Base-by-base conservation (phyloP, 2,888 invertebrate species). In the Perithous albicinctus region DNA sequence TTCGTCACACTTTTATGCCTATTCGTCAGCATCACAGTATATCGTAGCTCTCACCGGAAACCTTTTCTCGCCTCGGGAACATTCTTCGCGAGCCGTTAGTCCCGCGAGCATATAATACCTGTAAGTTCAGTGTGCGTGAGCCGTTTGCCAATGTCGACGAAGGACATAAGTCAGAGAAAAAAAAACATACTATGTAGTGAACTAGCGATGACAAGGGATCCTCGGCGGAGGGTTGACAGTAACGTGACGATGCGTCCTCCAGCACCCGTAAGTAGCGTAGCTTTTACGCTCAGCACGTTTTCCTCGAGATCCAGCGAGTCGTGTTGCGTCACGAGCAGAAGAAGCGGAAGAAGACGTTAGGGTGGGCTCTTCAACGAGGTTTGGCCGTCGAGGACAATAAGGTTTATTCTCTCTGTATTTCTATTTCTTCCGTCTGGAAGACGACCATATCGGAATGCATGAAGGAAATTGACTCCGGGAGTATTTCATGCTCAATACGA, bases 381-480 rank as follows among this genome's bases (percentile, higher is more conserved):
- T 43, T 32, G 54, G 54, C 64, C 29, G 8, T 38, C 23, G 41
- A 63, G 12, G 35, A 35, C 41, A 48, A 46, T 8, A 61, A 48
- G 35, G 26, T 76, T 76, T 64, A n/a, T 56, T 67, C 35, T 1
- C 35, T 35, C 32, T 10, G n/a, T 41, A 29, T 54, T 56, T 56
- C 41, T 29, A 35, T 78, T 32, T 23, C 32, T 29, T 12, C 18
- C 32, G 2, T 66, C 15, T 29, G 12, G 15, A 26, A 23, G 54
- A 15, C 5, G 12, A 2, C 26, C 23, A 10, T 38, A 83, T 78
- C n/a, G 82, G 84, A 88, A 88, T 87, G 85, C 86, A 86, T 83
- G 63, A 41, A 86, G 88, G 85, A 88, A 88, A 89, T 88, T 86
- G 85, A 86, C 80, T 83, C 72, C 48, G 56, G 61, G 77, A 78